Conservation (phyloP, 35 echinoderm and acorn worm genomes). For the Eucidaris tribuloides region DNA sequence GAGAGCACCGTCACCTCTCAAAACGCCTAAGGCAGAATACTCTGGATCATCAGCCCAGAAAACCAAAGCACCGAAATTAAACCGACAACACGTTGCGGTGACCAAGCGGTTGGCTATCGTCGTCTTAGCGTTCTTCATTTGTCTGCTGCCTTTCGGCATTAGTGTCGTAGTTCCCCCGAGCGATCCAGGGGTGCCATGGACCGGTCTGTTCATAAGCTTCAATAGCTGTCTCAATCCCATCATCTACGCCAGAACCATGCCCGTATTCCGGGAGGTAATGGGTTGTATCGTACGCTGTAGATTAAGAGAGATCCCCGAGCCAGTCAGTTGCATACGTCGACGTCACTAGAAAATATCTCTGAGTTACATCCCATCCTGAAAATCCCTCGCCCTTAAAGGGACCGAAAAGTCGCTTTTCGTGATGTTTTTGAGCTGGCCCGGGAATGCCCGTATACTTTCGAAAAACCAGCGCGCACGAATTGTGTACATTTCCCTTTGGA, state of each 20-base stretch:
- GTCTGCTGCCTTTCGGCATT: conserved; percentile 9
- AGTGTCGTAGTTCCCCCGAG: conserved; percentile 12
- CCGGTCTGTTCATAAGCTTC: background rate
- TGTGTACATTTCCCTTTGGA: too few relatives aligned
- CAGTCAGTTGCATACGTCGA: background rate
- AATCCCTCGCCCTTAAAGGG: too few relatives aligned
- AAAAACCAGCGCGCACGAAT: too few relatives aligned
- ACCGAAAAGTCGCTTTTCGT: too few relatives aligned
- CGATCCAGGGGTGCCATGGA: conserved; percentile 15
- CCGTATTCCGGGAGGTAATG: conserved; percentile 7
- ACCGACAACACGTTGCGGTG: background rate
- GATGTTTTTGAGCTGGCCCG: too few relatives aligned
- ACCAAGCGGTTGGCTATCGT: conserved; percentile 21
- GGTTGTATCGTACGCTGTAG: conserved; percentile 13
- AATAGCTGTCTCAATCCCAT: conserved; percentile 5
- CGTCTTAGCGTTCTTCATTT: conserved; percentile 25
- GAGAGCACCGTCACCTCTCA: too few relatives aligned
- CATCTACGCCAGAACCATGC: conserved; percentile 10
- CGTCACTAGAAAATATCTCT: too few relatives aligned
- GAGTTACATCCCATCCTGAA: too few relatives aligned
- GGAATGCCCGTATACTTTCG: too few relatives aligned
- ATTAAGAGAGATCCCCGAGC: conserved; percentile 28
- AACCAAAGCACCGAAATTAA: background rate
- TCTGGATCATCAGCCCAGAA: background rate
- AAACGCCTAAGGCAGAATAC: too few relatives aligned